A percentile compares a stretch with the other conserved stretches of the same genome.
Evolutionary conservation across 2,888 invertebrate species (phyloP).

Genomic region (Chamaedrilus cognettii): DNA sequence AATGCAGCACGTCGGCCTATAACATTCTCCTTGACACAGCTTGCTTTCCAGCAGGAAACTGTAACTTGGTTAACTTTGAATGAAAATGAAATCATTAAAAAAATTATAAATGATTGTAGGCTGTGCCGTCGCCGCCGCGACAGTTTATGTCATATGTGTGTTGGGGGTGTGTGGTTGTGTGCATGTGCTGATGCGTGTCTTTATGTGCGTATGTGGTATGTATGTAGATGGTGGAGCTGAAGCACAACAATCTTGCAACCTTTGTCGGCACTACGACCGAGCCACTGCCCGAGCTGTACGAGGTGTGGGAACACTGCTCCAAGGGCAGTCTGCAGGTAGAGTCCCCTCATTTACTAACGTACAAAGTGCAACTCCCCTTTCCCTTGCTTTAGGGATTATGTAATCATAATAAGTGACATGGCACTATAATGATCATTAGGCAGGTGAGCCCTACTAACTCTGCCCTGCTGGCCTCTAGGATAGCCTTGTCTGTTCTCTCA

Average conservation of each 20-base stretch:
- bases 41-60: not conserved
- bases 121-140: too few relatives aligned
- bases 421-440: too few relatives aligned
- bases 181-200: too few relatives aligned
- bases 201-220: not conserved
- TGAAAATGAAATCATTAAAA: too few relatives aligned
- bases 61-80: not conserved
- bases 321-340: slow-evolving; percentile 48
- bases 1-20: not conserved
- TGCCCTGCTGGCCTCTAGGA: too few relatives aligned
- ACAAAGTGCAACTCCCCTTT: too few relatives aligned
- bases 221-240: slow-evolving; percentile 43
- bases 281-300: slow-evolving; percentile 40
- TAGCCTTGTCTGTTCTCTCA: too few relatives aligned
- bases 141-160: too few relatives aligned
- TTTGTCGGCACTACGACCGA: slow-evolving; percentile 48
- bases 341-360: too few relatives aligned
- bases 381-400: too few relatives aligned
- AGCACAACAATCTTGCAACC: slow-evolving; percentile 46
- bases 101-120: too few relatives aligned
- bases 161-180: not conserved
- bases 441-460: not conserved
- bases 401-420: too few relatives aligned
- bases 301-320: slow-evolving; percentile 52
- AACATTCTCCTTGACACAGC: not conserved